Evolutionary conservation across 2,797 vertebrate species (phyloP), one percentile per base, ranked within the genome.

Genomic region (Eulemur rubriventer): DNA sequence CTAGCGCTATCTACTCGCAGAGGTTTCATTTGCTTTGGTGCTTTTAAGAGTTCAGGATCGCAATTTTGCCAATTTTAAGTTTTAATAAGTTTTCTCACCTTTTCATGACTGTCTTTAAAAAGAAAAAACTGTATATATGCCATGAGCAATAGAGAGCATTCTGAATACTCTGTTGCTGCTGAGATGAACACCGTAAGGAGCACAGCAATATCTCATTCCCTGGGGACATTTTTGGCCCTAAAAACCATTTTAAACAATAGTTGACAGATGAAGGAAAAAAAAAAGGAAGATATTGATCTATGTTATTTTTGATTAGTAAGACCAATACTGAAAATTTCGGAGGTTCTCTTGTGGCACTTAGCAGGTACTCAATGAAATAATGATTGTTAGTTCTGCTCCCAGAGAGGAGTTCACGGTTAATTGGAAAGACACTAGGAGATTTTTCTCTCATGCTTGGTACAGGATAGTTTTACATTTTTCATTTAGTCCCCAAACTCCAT

Each of bases 61-160:
- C 30, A 52, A 1, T 78, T 92, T 86, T 75, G 72, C 52, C 89
- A 61, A 7, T 72, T 93, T 93, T 43, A 63, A 73, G 26, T 91
- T 88, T 94, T 95, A 96, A 33, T 73, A 91, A 61, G 35, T 88
- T 94, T 96, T 69, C 35, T 92, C 46, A 65, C 55, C 11, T 92
- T 91, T 92, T 70, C 28, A 10, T 33, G 79, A 35, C 41, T 86
- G 67, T 52, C 46, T 87, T 67, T 95, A 81, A 79, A 89, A 93
- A 91, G 81, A 81, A 89, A 84, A 75, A 59, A 52, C 2, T n/a
- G 22, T 8, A n/a, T 7, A 35, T 3, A 6, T n/a, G 61, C 50
- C 75, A 65, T 7, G 24, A 79, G 43, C 35, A 35, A 33, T 61
- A 20, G 91, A 48, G 13, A 41, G 48, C 33, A 59, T 75, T 84